These are phyloP conservation scores for Hemitrygon akajei DNA, from an alignment of 2,797 vertebrate genomes.

Conservation along the genomic window DNA sequence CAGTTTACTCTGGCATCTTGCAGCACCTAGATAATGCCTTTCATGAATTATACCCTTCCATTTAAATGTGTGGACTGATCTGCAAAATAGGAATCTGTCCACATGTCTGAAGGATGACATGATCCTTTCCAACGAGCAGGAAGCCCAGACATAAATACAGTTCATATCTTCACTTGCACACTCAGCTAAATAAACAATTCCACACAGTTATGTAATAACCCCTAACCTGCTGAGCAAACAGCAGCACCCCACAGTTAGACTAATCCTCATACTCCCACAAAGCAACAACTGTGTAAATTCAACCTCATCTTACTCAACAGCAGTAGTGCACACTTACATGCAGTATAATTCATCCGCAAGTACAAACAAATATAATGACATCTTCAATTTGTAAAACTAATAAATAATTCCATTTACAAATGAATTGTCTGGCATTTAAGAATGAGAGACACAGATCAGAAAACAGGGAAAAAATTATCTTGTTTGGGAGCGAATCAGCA, in stretches of 20 bases:
- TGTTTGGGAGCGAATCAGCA: not conserved
- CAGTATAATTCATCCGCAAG: not conserved
- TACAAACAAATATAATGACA: not conserved
- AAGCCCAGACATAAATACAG: not conserved
- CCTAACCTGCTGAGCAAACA: conserved; percentile 27
- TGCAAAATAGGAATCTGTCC: conserved; percentile 16
- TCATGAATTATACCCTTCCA: conserved; percentile 22
- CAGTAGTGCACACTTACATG: no score
- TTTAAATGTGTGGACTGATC: conserved; percentile 6
- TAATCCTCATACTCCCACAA: not conserved
- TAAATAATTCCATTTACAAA: not conserved
- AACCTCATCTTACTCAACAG: not conserved
- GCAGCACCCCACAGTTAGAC: not conserved
- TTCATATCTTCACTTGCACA: not conserved
- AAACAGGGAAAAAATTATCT: no score
- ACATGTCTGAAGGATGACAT: conserved; percentile 8
- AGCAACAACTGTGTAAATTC: conserved; percentile 10
- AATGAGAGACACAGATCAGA: not conserved
- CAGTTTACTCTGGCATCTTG: not conserved
- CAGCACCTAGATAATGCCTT: not conserved
- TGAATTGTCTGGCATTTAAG: not conserved
- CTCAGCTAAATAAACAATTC: conserved; percentile 18
- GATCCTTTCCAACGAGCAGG: not conserved
- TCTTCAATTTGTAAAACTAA: not conserved
- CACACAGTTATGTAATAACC: conserved; percentile 3